Evolutionary conservation across 2,113 vertebrate genomes (phyloP).

Genomic region (Zosterops hypoxanthus): DNA sequence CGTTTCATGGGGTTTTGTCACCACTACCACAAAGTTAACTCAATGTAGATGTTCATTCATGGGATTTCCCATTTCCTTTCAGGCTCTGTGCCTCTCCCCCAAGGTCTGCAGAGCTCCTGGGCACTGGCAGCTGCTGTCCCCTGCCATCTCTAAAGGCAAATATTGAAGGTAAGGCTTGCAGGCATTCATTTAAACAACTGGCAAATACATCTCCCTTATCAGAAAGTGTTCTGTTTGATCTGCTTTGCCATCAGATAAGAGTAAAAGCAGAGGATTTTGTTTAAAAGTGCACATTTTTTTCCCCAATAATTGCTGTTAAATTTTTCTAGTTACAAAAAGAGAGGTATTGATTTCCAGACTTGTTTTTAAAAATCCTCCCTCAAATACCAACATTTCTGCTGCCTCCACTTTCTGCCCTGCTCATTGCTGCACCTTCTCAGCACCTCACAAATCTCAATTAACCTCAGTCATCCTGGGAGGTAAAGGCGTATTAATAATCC

Average conservation of each 20-base stretch:
- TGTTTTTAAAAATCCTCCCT: not conserved
- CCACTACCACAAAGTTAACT: not conserved
- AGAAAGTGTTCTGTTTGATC: not conserved
- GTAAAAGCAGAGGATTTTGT: not conserved
- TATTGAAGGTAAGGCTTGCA: not conserved
- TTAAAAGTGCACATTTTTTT: not conserved
- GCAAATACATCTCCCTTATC: not conserved
- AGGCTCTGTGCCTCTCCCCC: not conserved
- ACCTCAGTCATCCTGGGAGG: not conserved
- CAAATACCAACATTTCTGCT: not conserved
- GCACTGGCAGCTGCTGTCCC: not conserved
- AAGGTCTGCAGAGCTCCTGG: not conserved
- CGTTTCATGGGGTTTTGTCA: not conserved
- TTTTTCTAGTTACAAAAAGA: not conserved
- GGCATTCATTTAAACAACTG: not conserved
- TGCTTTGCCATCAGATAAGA: slow-evolving; percentile 12
- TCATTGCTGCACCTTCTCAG: not conserved
- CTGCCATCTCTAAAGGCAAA: not conserved
- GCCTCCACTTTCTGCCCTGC: not conserved
- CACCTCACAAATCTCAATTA: slow-evolving; percentile 55
- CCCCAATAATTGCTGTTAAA: not conserved
- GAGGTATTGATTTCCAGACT: not conserved
- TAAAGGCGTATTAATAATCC: slow-evolving; percentile 30
- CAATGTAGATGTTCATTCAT: rapidly evolving
- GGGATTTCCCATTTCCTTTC: not conserved